phyloP scores from a whole-genome alignment of 2,888 invertebrate species.

The Lissonota sp. region DNA sequence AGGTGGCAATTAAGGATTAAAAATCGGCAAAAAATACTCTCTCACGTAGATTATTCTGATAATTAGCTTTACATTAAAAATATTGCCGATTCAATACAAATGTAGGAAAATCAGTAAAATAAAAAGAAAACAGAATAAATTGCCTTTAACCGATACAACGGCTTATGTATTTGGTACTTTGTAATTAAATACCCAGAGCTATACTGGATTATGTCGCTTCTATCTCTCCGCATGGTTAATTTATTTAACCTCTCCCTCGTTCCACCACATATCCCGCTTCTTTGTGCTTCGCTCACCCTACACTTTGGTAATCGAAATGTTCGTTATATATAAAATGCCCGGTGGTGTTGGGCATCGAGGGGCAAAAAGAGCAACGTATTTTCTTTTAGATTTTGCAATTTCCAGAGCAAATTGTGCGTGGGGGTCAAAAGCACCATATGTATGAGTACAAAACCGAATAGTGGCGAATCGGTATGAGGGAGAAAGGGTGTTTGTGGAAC shows the following conservation, averaged over 20 bases:
- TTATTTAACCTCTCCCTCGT: neutral
- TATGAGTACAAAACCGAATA: slow-evolving; percentile 20
- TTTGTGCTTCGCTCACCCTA: neutral
- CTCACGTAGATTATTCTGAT: too few species aligned
- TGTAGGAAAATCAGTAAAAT: too few species aligned
- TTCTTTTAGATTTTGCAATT: slow-evolving; percentile 57
- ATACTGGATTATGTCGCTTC: too few species aligned
- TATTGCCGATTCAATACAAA: too few species aligned
- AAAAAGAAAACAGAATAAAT: too few species aligned
- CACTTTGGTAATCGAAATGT: slow-evolving; percentile 32
- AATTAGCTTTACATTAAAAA: too few species aligned
- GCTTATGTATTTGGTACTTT: too few species aligned
- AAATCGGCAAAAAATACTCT: too few species aligned
- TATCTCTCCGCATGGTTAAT: too few species aligned
- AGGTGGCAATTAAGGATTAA: too few species aligned
- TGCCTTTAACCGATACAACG: too few species aligned
- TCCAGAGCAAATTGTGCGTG: slow-evolving; percentile 48
- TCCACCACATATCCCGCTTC: neutral
- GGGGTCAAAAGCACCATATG: slow-evolving; percentile 3
- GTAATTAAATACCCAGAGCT: too few species aligned
- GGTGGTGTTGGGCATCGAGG: neutral
- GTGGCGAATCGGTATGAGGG: neutral
- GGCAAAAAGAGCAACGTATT: slow-evolving; percentile 36
- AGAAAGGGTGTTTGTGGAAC: slow-evolving; percentile 14
- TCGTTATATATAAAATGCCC: slow-evolving; percentile 23